Evolutionary conservation across 2,113 vertebrate genomes (phyloP).

Genomic region (Lampris megalopsis): DNA sequence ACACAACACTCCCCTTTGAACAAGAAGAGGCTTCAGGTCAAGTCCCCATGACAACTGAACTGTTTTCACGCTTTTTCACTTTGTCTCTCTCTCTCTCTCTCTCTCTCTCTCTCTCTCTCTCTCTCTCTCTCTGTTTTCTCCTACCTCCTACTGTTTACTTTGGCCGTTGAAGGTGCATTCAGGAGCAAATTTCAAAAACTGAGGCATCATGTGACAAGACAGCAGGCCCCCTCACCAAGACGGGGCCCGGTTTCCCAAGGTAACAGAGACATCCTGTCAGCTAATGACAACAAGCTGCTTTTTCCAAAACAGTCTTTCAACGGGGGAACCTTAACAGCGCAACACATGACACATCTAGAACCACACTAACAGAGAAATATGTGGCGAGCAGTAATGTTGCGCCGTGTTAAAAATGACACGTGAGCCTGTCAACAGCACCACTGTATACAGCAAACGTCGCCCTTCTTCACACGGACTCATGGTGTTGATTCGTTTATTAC

Average conservation of each 20-base stretch:
- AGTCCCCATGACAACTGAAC: too few relatives aligned
- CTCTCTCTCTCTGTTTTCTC: neutral
- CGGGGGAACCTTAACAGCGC: too few relatives aligned
- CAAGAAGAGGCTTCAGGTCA: too few relatives aligned
- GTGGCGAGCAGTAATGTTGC: too few relatives aligned
- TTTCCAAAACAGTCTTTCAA: neutral
- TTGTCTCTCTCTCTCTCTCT: neutral
- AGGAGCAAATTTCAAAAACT: slow-evolving; percentile 50
- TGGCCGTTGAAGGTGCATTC: slow-evolving; percentile 40
- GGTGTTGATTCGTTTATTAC: too few relatives aligned
- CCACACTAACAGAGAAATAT: too few relatives aligned
- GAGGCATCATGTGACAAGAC: slow-evolving; percentile 56
- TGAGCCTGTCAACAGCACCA: too few relatives aligned
- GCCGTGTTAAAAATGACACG: too few relatives aligned
- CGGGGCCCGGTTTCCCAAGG: neutral
- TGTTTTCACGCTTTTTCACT: neutral
- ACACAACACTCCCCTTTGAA: too few relatives aligned
- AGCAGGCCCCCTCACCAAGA: slow-evolving; percentile 16
- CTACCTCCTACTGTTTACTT: slow-evolving; percentile 54
- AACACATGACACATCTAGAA: too few relatives aligned
- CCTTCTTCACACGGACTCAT: too few relatives aligned
- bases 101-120: neutral
- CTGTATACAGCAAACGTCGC: too few relatives aligned
- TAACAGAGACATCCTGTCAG: neutral
- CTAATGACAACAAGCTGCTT: neutral